A percentile compares a stretch with the other conserved stretches of the same genome.
These are phyloP conservation scores for Crypturellus undulatus DNA, from an alignment of 2,113 vertebrate species.

Conservation along the genomic window DNA sequence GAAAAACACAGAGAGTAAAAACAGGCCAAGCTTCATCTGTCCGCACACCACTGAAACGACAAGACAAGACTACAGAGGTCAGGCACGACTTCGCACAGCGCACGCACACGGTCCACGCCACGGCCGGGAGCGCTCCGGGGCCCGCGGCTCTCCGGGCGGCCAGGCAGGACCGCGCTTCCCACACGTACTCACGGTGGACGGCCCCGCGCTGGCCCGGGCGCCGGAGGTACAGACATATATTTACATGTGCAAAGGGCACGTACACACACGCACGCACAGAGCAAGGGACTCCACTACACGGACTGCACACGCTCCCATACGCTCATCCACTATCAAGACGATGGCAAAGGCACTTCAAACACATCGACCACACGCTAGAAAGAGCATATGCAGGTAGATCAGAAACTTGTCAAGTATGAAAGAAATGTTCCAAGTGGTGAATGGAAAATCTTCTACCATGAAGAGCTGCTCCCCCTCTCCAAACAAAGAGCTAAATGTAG, in stretches of 20 bases:
- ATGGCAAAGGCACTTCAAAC: constrained; percentile 61
- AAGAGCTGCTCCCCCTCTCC: constrained; percentile 57
- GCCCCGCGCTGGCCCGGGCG: not conserved
- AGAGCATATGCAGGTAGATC: not conserved
- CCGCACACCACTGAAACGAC: constrained; percentile 83
- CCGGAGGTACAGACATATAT: not conserved
- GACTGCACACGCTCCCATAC: not conserved
- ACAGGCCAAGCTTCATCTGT: constrained; percentile 95
- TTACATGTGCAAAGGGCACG: not conserved
- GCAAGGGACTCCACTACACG: not conserved
- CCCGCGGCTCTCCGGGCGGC: not conserved
- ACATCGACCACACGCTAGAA: constrained; percentile 9
- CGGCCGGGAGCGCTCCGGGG: not conserved
- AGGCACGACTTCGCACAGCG: constrained; percentile 54
- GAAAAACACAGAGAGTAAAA: constrained; percentile 99
- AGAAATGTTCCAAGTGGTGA: constrained; percentile 51
- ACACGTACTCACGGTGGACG: not conserved
- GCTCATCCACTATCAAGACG: not conserved
- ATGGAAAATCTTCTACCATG: constrained; percentile 56
- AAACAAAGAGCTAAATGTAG: constrained; percentile 61
- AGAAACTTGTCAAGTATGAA: not conserved
- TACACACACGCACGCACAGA: not conserved
- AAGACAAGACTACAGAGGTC: constrained; percentile 80
- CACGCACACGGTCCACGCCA: constrained; percentile 33
- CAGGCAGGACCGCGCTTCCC: not conserved